Conservation (phyloP, 2,797 vertebrate species). For the Pteronotus mesoamericanus region DNA sequence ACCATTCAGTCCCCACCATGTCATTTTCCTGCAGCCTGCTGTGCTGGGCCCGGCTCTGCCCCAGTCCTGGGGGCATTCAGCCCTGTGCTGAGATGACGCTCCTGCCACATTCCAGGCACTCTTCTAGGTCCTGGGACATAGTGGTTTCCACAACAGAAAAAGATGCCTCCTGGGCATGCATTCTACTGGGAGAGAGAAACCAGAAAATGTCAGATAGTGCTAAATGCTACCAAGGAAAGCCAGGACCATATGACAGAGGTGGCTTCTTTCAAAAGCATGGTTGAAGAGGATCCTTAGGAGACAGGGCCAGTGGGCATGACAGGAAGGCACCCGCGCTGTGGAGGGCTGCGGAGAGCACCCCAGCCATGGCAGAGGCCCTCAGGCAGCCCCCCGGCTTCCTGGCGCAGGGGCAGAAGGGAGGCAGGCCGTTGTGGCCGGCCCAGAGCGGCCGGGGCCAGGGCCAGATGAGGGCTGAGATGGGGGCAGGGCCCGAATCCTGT, state of each 20-base stretch:
- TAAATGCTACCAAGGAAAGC: not conserved
- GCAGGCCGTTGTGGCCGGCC: not conserved
- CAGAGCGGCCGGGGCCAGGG: rapidly evolving
- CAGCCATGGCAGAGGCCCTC: not conserved
- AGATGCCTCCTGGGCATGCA: not conserved
- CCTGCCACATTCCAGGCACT: not conserved
- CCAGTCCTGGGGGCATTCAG: not conserved
- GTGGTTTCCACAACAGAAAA: not conserved
- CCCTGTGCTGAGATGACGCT: not conserved
- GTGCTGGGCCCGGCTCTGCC: not conserved
- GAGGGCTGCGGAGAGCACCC: not conserved
- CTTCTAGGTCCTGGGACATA: not conserved
- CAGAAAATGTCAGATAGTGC: not conserved
- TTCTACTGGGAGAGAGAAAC: not conserved
- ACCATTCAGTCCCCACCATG: not conserved
- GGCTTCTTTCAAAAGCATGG: not conserved
- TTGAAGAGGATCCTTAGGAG: not conserved
- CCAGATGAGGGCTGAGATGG: not conserved
- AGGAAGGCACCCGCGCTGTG: not conserved
- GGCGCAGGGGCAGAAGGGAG: not conserved
- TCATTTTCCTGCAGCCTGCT: not conserved
- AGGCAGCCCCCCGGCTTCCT: not conserved
- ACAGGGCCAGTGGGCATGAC: too few species aligned
- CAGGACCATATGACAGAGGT: not conserved
- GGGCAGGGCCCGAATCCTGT: not conserved